These are phyloP conservation scores for Sebastiscus albofasciatus DNA, from an alignment of 2,797 vertebrate genomes.

Conservation along the genomic window DNA sequence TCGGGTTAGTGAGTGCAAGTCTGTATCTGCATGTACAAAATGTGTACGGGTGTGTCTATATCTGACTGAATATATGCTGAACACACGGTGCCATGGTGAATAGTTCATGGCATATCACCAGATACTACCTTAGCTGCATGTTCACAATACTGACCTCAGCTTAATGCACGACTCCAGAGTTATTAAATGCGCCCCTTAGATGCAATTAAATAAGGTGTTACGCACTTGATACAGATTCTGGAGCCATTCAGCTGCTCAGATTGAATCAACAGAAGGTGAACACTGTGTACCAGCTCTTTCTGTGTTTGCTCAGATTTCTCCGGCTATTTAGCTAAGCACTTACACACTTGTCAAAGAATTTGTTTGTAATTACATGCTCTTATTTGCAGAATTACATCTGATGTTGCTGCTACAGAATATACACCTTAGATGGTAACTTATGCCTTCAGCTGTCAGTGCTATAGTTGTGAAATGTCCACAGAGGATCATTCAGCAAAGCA, in stretches of 20 bases:
- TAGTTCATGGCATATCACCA: conserved; percentile 30
- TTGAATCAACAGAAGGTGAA: conserved; percentile 17
- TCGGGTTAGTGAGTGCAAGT: neutral
- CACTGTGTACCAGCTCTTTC: conserved; percentile 13
- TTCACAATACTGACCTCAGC: conserved; percentile 29
- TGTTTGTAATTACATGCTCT: conserved; percentile 36
- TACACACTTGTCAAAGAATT: neutral
- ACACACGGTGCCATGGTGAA: neutral
- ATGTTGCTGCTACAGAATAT: neutral
- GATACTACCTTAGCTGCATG: conserved; percentile 20
- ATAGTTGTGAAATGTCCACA: neutral
- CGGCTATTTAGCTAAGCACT: conserved; percentile 4
- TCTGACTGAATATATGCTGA: conserved; percentile 16
- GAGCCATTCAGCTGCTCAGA: conserved; percentile 13
- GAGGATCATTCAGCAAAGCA: neutral
- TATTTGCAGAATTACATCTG: conserved; percentile 6
- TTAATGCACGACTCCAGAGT: conserved; percentile 4
- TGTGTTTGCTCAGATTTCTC: conserved; percentile 43
- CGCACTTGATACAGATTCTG: conserved; percentile 56
- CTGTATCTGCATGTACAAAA: conserved; percentile 15
- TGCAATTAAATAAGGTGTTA: conserved; percentile 70
- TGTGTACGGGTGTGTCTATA: neutral
- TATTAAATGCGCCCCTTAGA: neutral
- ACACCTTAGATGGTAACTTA: neutral
- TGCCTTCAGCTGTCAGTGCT: neutral